phyloP scores from a whole-genome alignment of 2,797 vertebrate genomes.

The Ptychadena robeensis region DNA sequence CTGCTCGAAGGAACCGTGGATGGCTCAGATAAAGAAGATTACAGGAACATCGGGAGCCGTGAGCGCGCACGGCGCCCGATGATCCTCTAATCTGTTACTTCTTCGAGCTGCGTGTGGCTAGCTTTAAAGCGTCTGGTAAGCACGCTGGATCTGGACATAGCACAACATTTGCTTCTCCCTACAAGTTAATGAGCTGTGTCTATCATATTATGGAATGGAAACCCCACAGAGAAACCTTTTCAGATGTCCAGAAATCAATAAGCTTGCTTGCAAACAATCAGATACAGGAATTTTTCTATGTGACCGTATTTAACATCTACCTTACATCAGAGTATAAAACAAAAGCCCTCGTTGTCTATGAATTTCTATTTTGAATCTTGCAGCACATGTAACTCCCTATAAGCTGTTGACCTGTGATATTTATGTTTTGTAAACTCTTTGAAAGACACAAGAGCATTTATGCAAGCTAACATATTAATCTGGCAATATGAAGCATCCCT shows the following conservation, averaged over 20 bases:
- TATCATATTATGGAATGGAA: not conserved
- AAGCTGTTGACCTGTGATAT: not conserved
- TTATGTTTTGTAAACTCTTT: not conserved
- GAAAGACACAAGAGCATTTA: not conserved
- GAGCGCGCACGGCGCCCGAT: too few relatives aligned
- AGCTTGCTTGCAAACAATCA: too few relatives aligned
- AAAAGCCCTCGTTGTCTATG: not conserved
- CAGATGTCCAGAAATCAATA: too few relatives aligned
- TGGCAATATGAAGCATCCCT: constrained; percentile 12
- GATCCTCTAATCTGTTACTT: too few relatives aligned
- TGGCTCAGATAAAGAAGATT: too few relatives aligned
- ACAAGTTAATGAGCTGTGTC: too few relatives aligned
- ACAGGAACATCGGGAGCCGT: too few relatives aligned
- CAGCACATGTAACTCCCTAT: not conserved
- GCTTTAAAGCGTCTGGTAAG: not conserved
- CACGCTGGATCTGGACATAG: not conserved
- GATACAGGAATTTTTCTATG: too few relatives aligned
- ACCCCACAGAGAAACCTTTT: too few relatives aligned
- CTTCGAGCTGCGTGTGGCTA: too few relatives aligned
- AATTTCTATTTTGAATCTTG: not conserved
- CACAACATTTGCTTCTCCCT: not conserved
- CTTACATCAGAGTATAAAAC: not conserved
- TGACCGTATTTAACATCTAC: not conserved
- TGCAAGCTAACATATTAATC: not conserved
- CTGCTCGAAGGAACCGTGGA: too few relatives aligned